Evolutionary conservation across 2,113 vertebrate genomes (phyloP), one percentile per base, ranked within the genome.

Genomic region (Helogale parvula): DNA sequence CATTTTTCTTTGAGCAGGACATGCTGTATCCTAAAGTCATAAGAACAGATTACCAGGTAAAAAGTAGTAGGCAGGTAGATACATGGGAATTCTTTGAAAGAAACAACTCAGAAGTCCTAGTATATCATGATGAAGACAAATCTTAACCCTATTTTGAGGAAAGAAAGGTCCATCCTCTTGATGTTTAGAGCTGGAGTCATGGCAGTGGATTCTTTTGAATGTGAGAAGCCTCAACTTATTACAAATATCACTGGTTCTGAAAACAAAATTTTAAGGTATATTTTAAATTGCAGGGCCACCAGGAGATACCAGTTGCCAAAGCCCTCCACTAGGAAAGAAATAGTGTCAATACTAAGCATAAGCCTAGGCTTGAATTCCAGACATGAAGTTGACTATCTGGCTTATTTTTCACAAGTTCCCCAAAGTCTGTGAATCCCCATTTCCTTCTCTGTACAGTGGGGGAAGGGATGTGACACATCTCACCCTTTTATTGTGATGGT

Each of bases 1-100:
- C 27, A 41, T 85, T 93, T 96, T 90, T 72, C 35, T 93, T 96
- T 96, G 8, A 81, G 11, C 69, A 57, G 47, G 60, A 94, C 27
- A 11, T 52, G 63, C 13, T n/a, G 25, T 80, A 52, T 89, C 31
- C 29, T 96, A 81, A 92, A 84, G 41, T 33, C 47, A 47, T 47
- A 14, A 84, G 7, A 65, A 29, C 0, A 95, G 50, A 52, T 90
- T 13, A 72, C 10, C 71, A 65, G 16, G 27, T 90, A 69, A 79
- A 74, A 93, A 41, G 27, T 17, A 94, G 47, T 54, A 54, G 4
- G 7, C 17, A 68, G 25, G 31, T 38, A 21, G 69, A 90, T 17
- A 77, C 9, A 4, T 17, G 23, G 5, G 66, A 69, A 65, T 79
- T 88, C 76, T 81, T 65, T 65, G 65, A 60, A 47, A 11, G n/a